phyloP scores from a whole-genome alignment of 2,888 invertebrate species.

The Tholera decimalis region DNA sequence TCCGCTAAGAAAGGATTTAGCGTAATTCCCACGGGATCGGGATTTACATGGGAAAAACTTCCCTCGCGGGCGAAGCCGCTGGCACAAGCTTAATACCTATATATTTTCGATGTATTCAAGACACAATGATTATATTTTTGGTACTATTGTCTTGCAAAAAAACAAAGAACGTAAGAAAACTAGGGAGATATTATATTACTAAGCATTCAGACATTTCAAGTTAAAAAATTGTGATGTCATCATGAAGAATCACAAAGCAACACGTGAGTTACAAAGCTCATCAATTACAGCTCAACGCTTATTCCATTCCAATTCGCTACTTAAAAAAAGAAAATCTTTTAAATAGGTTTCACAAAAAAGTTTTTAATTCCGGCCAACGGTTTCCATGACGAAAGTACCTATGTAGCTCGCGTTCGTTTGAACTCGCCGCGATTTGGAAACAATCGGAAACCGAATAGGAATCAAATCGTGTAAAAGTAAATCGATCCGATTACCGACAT shows the following conservation, averaged over 20 bases:
- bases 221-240: background rate
- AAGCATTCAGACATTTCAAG: no score
- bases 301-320: constrained; percentile 35
- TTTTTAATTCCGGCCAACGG: constrained; percentile 71
- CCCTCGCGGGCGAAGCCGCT: no score
- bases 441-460: constrained; percentile 81
- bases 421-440: constrained; percentile 76
- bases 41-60: no score
- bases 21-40: no score
- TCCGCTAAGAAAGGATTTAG: no score
- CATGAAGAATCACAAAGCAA: background rate
- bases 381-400: constrained; percentile 81
- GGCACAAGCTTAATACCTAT: no score
- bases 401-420: constrained; percentile 75
- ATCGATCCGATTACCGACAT: constrained; percentile 82
- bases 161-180: no score
- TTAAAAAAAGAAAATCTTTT: constrained; percentile 55
- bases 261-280: constrained; percentile 1
- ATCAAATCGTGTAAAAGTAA: constrained; percentile 80
- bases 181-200: no score
- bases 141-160: no score
- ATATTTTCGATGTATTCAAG: no score
- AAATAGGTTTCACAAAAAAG: constrained; percentile 66
- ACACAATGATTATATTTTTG: no score
- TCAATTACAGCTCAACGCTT: constrained; percentile 13